Percentiles rank a stretch among this genome's conserved stretches.
Conservation (phyloP, 2,797 vertebrate genomes). For the Chelidonichthys spinosus region DNA sequence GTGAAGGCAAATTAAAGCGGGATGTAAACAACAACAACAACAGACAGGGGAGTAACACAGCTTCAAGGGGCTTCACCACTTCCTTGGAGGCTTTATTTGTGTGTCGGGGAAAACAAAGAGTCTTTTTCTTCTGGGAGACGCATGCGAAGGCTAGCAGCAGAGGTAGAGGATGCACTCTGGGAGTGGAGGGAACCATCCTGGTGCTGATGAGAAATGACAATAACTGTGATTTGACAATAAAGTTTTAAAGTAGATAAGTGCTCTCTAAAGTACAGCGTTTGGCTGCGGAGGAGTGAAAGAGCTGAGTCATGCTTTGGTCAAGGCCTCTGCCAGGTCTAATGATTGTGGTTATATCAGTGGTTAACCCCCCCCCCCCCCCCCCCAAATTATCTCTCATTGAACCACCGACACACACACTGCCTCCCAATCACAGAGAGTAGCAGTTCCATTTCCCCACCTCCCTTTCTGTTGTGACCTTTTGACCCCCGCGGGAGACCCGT, state of each 20-base stretch:
- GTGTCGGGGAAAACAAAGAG: not conserved
- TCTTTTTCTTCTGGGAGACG: not conserved
- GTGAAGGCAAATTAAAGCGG: not conserved
- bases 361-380: not conserved
- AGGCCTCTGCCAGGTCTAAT: slow-evolving; percentile 20
- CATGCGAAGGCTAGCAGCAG: not conserved
- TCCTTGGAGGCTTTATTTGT: not conserved
- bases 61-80: not conserved
- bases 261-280: slow-evolving; percentile 1
- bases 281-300: not conserved
- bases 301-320: slow-evolving; percentile 15
- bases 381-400: not conserved
- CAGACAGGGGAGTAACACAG: not conserved
- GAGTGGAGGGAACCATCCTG: too few species aligned
- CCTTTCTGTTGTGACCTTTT: slow-evolving; percentile 42
- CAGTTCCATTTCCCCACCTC: not conserved
- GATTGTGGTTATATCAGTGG: not conserved
- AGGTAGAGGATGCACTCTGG: not conserved
- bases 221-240: not conserved
- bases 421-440: not conserved
- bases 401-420: not conserved
- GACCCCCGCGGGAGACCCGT: slow-evolving; percentile 25
- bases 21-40: not conserved
- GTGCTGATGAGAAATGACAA: not conserved
- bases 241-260: slow-evolving; percentile 8